A percentile compares a stretch with the other conserved stretches of the same genome.
phyloP scores from a whole-genome alignment of 2,888 invertebrate species.

The Melanotus villosus region DNA sequence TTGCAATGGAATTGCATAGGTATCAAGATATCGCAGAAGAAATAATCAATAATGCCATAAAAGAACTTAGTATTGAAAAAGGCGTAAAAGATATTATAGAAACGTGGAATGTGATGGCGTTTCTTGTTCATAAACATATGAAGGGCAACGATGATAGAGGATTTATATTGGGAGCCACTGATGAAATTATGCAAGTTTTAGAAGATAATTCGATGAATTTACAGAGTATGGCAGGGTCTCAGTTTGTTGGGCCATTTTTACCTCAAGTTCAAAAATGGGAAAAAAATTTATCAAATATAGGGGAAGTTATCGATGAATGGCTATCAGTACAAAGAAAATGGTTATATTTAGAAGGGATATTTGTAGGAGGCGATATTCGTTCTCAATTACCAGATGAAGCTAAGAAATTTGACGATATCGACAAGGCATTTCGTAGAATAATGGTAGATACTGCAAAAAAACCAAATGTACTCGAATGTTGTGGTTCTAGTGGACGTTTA shows the following conservation, averaged over 20 bases:
- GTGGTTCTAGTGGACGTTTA: conserved; percentile 80
- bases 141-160: conserved; percentile 87
- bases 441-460: conserved; percentile 89
- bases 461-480: conserved; percentile 85
- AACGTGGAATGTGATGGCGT: conserved; percentile 77
- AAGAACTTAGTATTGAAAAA: conserved; percentile 92
- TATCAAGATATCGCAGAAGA: conserved; percentile 89
- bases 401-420: conserved; percentile 91
- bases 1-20: conserved; percentile 90
- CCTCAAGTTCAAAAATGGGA: conserved; percentile 90
- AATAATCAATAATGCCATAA: conserved; percentile 90
- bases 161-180: conserved; percentile 83
- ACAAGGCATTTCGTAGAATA: conserved; percentile 84
- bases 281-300: conserved; percentile 81
- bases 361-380: conserved; percentile 91
- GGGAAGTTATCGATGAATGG: conserved; percentile 93
- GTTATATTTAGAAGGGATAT: conserved; percentile 94
- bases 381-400: conserved; percentile 91
- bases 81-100: conserved; percentile 88
- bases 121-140: conserved; percentile 77
- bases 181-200: conserved; percentile 84
- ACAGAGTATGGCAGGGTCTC: conserved; percentile 92
- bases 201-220: conserved; percentile 93
- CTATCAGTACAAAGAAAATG: conserved; percentile 89
- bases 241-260: conserved; percentile 92